These are phyloP conservation scores for Hepsetus odoe DNA, from an alignment of 2,113 vertebrate genomes.

Conservation along the genomic window DNA sequence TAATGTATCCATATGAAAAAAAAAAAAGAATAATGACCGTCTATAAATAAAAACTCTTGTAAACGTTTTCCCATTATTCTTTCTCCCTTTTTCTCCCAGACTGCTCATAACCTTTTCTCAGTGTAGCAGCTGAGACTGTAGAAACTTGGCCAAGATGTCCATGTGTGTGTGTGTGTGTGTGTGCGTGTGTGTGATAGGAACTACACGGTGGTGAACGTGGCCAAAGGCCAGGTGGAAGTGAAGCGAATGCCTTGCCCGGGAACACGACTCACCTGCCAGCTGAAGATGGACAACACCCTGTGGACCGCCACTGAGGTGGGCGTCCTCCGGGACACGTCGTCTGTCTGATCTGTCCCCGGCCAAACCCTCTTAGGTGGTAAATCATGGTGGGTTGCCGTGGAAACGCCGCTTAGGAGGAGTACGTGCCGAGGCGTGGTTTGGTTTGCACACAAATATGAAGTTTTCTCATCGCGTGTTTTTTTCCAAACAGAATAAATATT, in stretches of 20 bases:
- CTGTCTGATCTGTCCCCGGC: not conserved
- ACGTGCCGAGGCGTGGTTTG: not conserved
- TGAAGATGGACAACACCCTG: slow-evolving; percentile 86
- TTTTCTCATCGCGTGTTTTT: not conserved
- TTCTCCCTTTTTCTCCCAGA: no score
- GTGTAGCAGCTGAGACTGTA: not conserved
- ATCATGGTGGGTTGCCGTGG: slow-evolving; percentile 1
- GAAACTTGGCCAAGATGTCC: not conserved
- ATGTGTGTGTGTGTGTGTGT: slow-evolving; percentile 10
- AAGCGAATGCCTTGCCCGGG: slow-evolving; percentile 88
- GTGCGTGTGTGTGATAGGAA: slow-evolving; percentile 74
- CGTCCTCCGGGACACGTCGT: not conserved
- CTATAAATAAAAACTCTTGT: no score
- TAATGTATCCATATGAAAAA: no score
- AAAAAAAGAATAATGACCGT: no score
- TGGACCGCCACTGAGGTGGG: slow-evolving; percentile 93
- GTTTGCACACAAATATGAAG: not conserved
- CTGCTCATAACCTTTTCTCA: no score
- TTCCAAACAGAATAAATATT: no score
- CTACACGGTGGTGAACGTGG: slow-evolving; percentile 92
- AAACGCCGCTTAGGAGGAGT: slow-evolving; percentile 20
- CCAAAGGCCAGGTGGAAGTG: slow-evolving; percentile 89
- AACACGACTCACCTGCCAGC: slow-evolving; percentile 85
- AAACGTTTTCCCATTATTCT: no score
- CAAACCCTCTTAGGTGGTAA: not conserved